These are phyloP conservation scores for Malurus elegans DNA, from an alignment of 2,113 vertebrate species.

Conservation along the genomic window DNA sequence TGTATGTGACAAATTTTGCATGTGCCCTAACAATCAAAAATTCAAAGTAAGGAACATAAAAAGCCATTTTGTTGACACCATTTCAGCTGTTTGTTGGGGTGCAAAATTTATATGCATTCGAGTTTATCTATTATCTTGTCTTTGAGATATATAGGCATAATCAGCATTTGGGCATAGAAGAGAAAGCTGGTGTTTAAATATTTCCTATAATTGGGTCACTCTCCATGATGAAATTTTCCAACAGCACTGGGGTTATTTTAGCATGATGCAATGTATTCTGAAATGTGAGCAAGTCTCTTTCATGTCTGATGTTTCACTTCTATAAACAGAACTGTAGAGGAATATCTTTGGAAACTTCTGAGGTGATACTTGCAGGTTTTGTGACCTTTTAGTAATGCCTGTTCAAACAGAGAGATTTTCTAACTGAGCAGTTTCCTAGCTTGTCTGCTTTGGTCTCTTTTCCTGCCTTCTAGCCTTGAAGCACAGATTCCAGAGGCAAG, in stretches of 20 bases:
- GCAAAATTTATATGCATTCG: not conserved
- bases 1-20: not conserved
- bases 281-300: not conserved
- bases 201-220: not conserved
- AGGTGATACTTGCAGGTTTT: not conserved
- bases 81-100: not conserved
- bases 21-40: not conserved
- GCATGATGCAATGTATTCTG: not conserved
- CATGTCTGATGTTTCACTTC: not conserved
- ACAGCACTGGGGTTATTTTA: not conserved
- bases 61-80: fast-evolving
- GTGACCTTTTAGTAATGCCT: not conserved
- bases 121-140: not conserved
- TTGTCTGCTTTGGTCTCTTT: not conserved
- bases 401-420: not conserved
- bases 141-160: not conserved
- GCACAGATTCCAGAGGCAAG: not conserved
- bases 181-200: not conserved
- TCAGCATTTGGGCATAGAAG: not conserved
- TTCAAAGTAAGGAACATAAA: not conserved
- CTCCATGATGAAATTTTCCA: not conserved
- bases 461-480: not conserved
- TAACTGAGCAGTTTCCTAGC: not conserved
- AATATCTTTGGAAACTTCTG: not conserved
- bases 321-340: not conserved